phyloP scores from a whole-genome alignment of 2,888 invertebrate species.

The Elysia crispata region DNA sequence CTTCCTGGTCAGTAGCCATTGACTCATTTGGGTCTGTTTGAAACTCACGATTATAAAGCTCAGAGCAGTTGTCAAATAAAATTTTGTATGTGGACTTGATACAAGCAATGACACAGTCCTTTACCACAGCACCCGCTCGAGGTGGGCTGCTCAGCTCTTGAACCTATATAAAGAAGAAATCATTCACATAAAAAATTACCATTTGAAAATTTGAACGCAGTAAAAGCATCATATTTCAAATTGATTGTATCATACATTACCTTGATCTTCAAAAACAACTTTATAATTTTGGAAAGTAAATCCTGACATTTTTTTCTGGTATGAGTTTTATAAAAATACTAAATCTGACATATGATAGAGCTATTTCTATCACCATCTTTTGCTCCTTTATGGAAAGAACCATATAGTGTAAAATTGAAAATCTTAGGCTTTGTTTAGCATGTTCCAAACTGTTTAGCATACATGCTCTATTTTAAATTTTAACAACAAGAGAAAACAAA shows the following conservation, averaged over 20 bases:
- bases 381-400: no score
- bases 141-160: conserved; percentile 99
- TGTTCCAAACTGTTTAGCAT: no score
- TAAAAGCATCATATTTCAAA: neutral
- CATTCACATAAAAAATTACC: neutral
- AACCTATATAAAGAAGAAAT: conserved; percentile 81
- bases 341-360: no score
- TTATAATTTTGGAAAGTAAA: no score
- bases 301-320: no score
- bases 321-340: no score
- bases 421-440: no score
- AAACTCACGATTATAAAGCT: conserved; percentile 86
- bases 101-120: conserved; percentile 99
- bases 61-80: conserved; percentile 98
- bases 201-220: neutral
- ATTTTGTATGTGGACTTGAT: conserved; percentile 99
- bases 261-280: no score
- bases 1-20: conserved; percentile 68
- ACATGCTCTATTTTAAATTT: no score
- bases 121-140: conserved; percentile 97
- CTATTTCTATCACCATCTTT: no score
- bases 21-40: conserved; percentile 70
- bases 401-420: no score
- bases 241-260: neutral
- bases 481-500: no score